Base-by-base conservation (phyloP, 2,113 vertebrate genomes). In the Notiomystis cincta region DNA sequence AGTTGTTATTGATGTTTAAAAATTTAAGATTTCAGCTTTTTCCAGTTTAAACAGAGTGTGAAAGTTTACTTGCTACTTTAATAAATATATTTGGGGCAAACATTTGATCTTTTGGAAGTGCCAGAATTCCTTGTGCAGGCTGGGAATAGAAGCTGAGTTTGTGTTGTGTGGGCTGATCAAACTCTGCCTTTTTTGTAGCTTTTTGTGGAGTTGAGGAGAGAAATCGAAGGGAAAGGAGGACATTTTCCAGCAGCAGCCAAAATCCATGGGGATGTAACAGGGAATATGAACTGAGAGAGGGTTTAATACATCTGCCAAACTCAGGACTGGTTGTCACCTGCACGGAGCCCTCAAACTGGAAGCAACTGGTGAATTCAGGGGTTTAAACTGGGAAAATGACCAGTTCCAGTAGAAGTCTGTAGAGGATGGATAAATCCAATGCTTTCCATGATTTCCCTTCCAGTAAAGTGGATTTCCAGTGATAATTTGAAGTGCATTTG, bases 241-340 rank as follows among this genome's bases (percentile, higher is more conserved):
- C 40, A 6, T 86, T 85, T 86, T 37, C 47, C 72, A 86, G 57
- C 21, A 45, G 2, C 8, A 51, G 44, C 19, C 24, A 24, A 17
- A 72, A 33, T 50, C 48, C 2, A 0, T 3, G 2, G 37, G 25
- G 25, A 11, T 57, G 2, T 33, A 20, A 64, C 31, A 27, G 20
- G 25, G 38, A 33, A 7, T 44, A 5, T 48, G 23, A 72, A 13
- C 10, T 45, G 37, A 22, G 8, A 18, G 45, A 45, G 30, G 27
- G 18, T 66, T 90, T 37, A 37, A 64, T 47, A 61, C 38, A 28
- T 7, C 33, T 69, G 47, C 73, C 73, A 61, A 7, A 20, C 38
- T 53, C 38, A 38, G 47, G 82, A 13, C 25, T 42, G 30, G 42
- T 31, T 28, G 13, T 82, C 28, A 37, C 47, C 28, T 75, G 37